Evolutionary conservation across 2,113 vertebrate species (phyloP), one percentile per base, ranked within the genome.

Genomic region (Tursiops truncatus): DNA sequence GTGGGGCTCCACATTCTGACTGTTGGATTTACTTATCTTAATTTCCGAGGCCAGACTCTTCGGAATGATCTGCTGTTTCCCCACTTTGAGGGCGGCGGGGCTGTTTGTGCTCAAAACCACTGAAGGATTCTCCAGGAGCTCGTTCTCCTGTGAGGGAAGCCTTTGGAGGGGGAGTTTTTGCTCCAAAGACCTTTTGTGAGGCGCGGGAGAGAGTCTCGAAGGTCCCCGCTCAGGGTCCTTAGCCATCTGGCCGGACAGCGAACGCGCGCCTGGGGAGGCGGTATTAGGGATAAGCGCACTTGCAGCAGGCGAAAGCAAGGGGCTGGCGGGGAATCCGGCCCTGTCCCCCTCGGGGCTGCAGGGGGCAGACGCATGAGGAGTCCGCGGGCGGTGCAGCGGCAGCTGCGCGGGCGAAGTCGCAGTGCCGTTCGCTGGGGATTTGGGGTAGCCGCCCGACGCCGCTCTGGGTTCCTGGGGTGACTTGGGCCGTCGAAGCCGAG

Each of bases 61-160:
- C 38, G 99, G 99, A 41, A 99, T 99, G 81, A 99, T 99, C 98
- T 99, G 99, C 96, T 99, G 99, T 77, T 98, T 99, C 73, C 99
- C 99, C 98, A 99, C 99, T 94, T 99, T 99, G 70, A 98, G 98
- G 0, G 99, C 99, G 0, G 98, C 99, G 0, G 98, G 98, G 94
- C 99, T 99, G 97, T 99, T 41, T 6, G 99, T 99, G 97, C 99
- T 99, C 95, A 99, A 98, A 60, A 99, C 96, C 20, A 99, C 96
- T 0, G 98, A 53, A 1, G 98, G 96, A 12, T 74, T 77, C 20
- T 99, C 98, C 2, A 28, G 8, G 58, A 89, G 82, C 76, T 89
- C 97, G 2, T 70, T 98, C 98, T 33, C 98, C 71, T 53, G 95
- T 2, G 98, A 98, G 31, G 98, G 89, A 65, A 98, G 98, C 68